Percentiles rank a stretch among this genome's conserved stretches.
These are phyloP conservation scores for Leptopilina clavipes DNA, from an alignment of 1,140 invertebrate genomes.

Conservation along the genomic window DNA sequence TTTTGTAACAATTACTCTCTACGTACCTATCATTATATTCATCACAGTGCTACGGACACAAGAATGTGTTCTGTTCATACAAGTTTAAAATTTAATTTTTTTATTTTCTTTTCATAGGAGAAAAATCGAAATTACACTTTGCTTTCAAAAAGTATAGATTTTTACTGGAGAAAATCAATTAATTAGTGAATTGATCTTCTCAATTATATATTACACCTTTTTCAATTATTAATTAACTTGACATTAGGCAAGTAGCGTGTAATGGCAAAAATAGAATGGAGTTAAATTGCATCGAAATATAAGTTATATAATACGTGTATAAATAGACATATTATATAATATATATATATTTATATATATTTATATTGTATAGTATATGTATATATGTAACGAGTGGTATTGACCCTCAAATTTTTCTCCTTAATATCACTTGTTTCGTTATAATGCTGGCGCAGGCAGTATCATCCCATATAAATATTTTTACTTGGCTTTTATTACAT, in stretches of 20 bases:
- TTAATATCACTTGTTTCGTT: constrained; percentile 42
- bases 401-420: constrained; percentile 14
- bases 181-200: background rate
- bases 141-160: constrained; percentile 35
- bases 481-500: constrained; percentile 62
- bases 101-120: constrained; percentile 36
- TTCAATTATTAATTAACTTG: constrained; percentile 17
- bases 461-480: constrained; percentile 69
- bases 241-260: background rate
- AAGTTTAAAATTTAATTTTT: constrained; percentile 66
- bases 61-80: constrained; percentile 73
- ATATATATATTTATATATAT: background rate
- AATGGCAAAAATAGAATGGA: constrained; percentile 18
- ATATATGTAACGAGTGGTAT: background rate
- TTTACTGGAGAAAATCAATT: constrained; percentile 39
- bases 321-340: too few species aligned
- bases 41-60: constrained; percentile 76
- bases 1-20: constrained; percentile 64
- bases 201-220: constrained; percentile 8
- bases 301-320: too few species aligned
- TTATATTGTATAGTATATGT: background rate
- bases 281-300: background rate
- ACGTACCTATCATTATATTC: constrained; percentile 73
- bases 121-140: constrained; percentile 22
- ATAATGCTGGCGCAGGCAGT: constrained; percentile 59